These are phyloP conservation scores for Holocentrus rufus DNA, from an alignment of 2,797 vertebrate species.

Conservation along the genomic window DNA sequence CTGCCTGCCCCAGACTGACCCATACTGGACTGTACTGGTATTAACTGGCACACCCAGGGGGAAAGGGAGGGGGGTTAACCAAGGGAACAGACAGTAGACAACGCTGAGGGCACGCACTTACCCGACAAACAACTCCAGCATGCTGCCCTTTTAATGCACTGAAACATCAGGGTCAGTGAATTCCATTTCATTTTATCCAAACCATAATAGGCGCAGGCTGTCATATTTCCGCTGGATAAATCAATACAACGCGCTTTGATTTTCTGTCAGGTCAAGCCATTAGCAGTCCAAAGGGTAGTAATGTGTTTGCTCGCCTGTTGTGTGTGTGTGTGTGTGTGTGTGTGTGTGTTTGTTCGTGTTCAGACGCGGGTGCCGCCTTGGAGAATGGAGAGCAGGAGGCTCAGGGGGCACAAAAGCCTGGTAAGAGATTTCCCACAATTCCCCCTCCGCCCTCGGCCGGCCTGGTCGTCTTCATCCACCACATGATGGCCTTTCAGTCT, in stretches of 20 bases:
- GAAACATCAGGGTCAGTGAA: neutral
- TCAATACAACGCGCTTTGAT: conserved; percentile 12
- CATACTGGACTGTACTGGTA: neutral
- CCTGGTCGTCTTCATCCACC: conserved; percentile 32
- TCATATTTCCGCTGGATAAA: conserved; percentile 1
- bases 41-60: neutral
- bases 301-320: conserved; percentile 47
- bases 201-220: neutral
- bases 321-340: conserved; percentile 20
- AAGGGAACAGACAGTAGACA: neutral
- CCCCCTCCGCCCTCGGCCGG: conserved; percentile 30
- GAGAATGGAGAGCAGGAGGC: conserved; percentile 89
- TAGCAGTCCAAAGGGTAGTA: conserved; percentile 42
- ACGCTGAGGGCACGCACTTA: neutral
- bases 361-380: conserved; percentile 77
- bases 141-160: conserved; percentile 12
- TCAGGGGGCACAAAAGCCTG: conserved; percentile 80
- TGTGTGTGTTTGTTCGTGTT: conserved; percentile 47
- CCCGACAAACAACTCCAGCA: neutral
- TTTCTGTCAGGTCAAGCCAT: conserved; percentile 9
- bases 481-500: conserved; percentile 20
- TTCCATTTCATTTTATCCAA: neutral
- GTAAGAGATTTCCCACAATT: conserved; percentile 80
- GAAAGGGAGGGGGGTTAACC: neutral
- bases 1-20: conserved; percentile 16